Base-by-base conservation (phyloP, 2,113 vertebrate genomes). In the Aphyosemion australe region DNA sequence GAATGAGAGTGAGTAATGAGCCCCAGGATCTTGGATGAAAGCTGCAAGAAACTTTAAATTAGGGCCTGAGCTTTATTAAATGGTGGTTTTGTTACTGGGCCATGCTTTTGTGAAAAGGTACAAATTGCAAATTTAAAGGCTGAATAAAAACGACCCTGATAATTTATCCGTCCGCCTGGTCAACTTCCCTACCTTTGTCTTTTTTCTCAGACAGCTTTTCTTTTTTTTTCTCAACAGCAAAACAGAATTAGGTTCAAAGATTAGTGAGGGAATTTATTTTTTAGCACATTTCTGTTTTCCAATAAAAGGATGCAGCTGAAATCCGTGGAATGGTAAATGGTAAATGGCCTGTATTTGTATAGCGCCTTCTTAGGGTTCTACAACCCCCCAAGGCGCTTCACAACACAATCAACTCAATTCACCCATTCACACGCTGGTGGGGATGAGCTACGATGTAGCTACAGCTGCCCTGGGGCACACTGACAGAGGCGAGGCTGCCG, bases 271-370 rank as follows among this genome's bases (percentile, higher is more conserved):
- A 53, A 82, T 46, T 59, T 61, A 2, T 45, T 21, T 61, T 65
- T 58, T 9, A 63, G 14, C 43, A 34, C 58, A 60, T 69, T 78
- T 65, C 39, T 32, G 13, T 55, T 34, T 34, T 42, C 7, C 13
- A 19, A 21, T 62, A 68, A 74, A 51, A 47, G 16, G 16, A 49
- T 49, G 48, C 53, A 43, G 48, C 18, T 54, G 43, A 59, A 76
- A 14, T 43, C 34, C n/a, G n/a, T n/a, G n/a, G n/a, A n/a, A n/a
- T n/a, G n/a, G n/a, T n/a, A n/a, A n/a, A n/a, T n/a, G n/a, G n/a
- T n/a, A n/a, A n/a, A n/a, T n/a, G n/a, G n/a, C n/a, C n/a, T n/a
- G n/a, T n/a, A n/a, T n/a, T n/a, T n/a, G n/a, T n/a, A n/a, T n/a
- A n/a, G n/a, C n/a, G n/a, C n/a, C n/a, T n/a, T n/a, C n/a, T n/a